These are phyloP conservation scores for Macrotrachela quadricornifera DNA, from an alignment of 1,140 invertebrate species.

Conservation along the genomic window DNA sequence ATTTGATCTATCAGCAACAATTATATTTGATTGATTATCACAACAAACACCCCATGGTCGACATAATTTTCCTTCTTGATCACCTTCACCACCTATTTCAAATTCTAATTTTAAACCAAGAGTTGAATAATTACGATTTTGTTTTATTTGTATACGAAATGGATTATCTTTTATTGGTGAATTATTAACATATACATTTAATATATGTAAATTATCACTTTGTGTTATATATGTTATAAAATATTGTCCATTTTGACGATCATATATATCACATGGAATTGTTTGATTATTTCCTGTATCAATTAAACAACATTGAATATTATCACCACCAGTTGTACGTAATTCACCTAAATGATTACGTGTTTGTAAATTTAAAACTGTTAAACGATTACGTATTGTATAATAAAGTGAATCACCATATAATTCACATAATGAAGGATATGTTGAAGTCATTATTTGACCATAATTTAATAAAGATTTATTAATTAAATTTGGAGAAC, in stretches of 20 bases:
- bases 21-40: slow-evolving; percentile 52
- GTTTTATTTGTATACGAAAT: slow-evolving; percentile 38
- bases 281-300: slow-evolving; percentile 39
- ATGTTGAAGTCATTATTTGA: slow-evolving; percentile 28
- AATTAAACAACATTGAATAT: slow-evolving; percentile 37
- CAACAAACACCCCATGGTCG: slow-evolving; percentile 75
- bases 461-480: neutral
- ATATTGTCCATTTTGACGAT: slow-evolving; percentile 32
- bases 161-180: slow-evolving; percentile 42
- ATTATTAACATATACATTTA: slow-evolving; percentile 31
- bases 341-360: slow-evolving; percentile 37
- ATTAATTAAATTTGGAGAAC: too few relatives aligned
- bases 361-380: slow-evolving; percentile 29
- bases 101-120: slow-evolving; percentile 13
- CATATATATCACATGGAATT: slow-evolving; percentile 26
- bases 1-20: slow-evolving; percentile 72
- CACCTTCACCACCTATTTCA: slow-evolving; percentile 7
- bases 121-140: slow-evolving; percentile 30
- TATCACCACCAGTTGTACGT: slow-evolving; percentile 40
- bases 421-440: slow-evolving; percentile 37
- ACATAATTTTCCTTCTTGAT: slow-evolving; percentile 34
- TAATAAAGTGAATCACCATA: slow-evolving; percentile 32
- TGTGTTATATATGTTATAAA: slow-evolving; percentile 33
- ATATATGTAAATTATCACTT: slow-evolving; percentile 28
- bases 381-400: slow-evolving; percentile 28